A percentile compares a stretch with the other conserved stretches of the same genome.
phyloP scores from a whole-genome alignment of 2,888 invertebrate genomes.

The Cheilosia vernalis region DNA sequence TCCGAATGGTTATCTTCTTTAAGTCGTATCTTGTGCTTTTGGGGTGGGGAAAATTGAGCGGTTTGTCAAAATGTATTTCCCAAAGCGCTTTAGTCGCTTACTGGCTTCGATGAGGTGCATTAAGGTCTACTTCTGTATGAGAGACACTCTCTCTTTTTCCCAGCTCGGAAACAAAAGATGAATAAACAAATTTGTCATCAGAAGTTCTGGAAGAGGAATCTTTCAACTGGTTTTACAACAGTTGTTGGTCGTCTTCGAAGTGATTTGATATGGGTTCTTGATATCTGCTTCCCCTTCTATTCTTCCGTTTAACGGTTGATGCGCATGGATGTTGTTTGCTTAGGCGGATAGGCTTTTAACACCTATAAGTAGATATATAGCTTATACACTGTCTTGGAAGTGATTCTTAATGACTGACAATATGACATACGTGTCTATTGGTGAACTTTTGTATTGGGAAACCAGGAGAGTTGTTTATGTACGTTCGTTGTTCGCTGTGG shows the following conservation, averaged over 20 bases:
- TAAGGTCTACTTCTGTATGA: constrained; percentile 4
- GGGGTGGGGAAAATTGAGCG: constrained; percentile 55
- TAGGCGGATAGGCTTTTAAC: constrained; percentile 65
- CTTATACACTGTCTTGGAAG: constrained; percentile 16
- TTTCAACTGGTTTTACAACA: constrained; percentile 7
- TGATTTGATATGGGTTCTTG: constrained; percentile 27
- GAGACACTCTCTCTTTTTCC: constrained; percentile 54
- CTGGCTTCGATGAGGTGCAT: constrained; percentile 28
- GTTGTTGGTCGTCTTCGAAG: not conserved
- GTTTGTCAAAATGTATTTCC: constrained; percentile 52
- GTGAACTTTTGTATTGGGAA: not conserved
- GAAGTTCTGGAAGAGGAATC: constrained; percentile 21
- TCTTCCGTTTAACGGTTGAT: constrained; percentile 45
- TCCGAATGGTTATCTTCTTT: constrained; percentile 26
- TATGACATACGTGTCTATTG: not conserved
- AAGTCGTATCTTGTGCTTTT: not conserved
- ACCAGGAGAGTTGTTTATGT: constrained; percentile 5
- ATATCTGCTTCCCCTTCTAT: constrained; percentile 26
- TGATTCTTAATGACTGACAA: not conserved
- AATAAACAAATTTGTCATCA: constrained; percentile 56
- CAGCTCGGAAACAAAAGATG: constrained; percentile 42
- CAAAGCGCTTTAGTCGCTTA: constrained; percentile 38
- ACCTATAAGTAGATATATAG: constrained; percentile 21
- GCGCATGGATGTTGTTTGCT: constrained; percentile 37
- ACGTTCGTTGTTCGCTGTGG: constrained; percentile 12